Evolutionary conservation across 1,140 invertebrate genomes (phyloP), one percentile per base, ranked within the genome.

Genomic region (Hormaphis cornu): DNA sequence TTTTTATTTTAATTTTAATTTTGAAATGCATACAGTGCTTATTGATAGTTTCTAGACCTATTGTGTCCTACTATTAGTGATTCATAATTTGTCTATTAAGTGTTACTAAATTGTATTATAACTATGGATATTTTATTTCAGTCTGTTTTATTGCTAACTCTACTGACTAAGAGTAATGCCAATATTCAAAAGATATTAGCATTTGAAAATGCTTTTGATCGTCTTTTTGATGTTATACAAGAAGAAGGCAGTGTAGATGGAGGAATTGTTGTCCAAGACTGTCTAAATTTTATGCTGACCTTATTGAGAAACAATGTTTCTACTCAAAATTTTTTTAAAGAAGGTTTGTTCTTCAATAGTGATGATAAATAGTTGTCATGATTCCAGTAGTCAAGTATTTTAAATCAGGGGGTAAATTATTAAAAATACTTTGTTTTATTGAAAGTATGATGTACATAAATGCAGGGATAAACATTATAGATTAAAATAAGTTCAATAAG

Each of bases 121-220:
- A n/a, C n/a, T n/a, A n/a, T n/a, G n/a, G n/a, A n/a, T n/a, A n/a
- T n/a, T n/a, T n/a, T 73, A 63, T 76, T 76, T 14, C 72, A 88
- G 85, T 85, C 92, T 2, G 79, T 99, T 14, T 79, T 99, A 6
- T 80, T 99, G n/a, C 81, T 99, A 0, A 92, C 91, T 72, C 89
- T 95, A 76, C 80, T 99, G 54, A 98, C 95, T 0, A 94, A 94
- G 80, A 88, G 88, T 7, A 98, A 99, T 82, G 90, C 93, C 0
- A 97, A 97, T 78, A 95, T 99, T 74, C 97, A 99, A 79, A 99
- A 99, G 81, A 98, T 99, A 75, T 94, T 99, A 5, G 97, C 95
- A 0, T 99, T 98, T 81, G 95, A 99, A 81, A 98, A 97, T 82
- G 94, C 93, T 0, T 99, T 98, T 79, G 95, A 98, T 80, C 84